Conservation (phyloP, 2,797 vertebrate species). For the Anolis apletophallus region DNA sequence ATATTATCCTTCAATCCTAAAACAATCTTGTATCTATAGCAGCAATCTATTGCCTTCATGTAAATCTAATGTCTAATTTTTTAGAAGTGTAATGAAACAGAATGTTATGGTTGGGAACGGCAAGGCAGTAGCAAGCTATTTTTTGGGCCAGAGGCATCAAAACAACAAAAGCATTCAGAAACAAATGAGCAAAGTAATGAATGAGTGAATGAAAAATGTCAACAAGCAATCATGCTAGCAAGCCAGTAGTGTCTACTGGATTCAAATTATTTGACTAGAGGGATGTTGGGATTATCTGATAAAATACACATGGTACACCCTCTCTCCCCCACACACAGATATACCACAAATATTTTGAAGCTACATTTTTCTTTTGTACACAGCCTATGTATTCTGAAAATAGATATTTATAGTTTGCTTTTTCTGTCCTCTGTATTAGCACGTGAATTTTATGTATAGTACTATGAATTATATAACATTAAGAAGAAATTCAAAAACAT, state of each 20-base stretch:
- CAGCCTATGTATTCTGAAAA: neutral
- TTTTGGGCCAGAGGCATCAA: neutral
- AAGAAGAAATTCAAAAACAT: neutral
- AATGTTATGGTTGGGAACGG: slow-evolving; percentile 12
- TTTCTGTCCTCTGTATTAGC: neutral
- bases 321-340: too few relatives aligned
- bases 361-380: neutral
- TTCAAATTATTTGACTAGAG: neutral
- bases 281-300: neutral
- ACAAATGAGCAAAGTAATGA: slow-evolving; percentile 13
- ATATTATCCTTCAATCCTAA: slow-evolving; percentile 9
- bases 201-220: slow-evolving; percentile 10
- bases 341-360: neutral
- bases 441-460: neutral
- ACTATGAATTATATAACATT: neutral
- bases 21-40: slow-evolving; percentile 3
- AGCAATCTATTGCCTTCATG: slow-evolving; percentile 17
- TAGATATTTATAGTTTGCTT: neutral
- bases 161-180: neutral
- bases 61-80: slow-evolving; percentile 17
- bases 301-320: neutral
- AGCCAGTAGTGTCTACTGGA: neutral
- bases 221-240: neutral
- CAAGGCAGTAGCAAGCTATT: neutral
- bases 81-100: slow-evolving; percentile 2